Conservation (phyloP, 2,888 invertebrate genomes). For the Nephrotoma flavescens region DNA sequence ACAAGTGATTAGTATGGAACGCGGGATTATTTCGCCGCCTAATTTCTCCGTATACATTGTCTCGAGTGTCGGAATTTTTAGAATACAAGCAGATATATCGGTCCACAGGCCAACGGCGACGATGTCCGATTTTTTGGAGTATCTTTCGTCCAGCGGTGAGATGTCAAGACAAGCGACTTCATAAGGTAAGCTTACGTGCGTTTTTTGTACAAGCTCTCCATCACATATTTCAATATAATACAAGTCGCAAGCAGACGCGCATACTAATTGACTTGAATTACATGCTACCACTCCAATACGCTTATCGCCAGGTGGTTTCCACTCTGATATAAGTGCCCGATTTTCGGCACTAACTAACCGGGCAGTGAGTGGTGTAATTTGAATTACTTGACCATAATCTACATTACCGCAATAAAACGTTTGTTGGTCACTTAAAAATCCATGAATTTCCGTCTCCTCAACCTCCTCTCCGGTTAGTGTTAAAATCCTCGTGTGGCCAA, state of each 20-base stretch:
- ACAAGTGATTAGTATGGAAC: slow-evolving; percentile 87
- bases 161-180: slow-evolving; percentile 96
- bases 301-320: slow-evolving; percentile 54
- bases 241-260: slow-evolving; percentile 78
- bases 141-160: slow-evolving; percentile 54
- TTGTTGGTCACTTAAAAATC: slow-evolving; percentile 82
- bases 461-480: slow-evolving; percentile 90
- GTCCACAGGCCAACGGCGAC: slow-evolving; percentile 95
- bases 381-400: slow-evolving; percentile 54
- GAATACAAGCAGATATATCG: slow-evolving; percentile 81
- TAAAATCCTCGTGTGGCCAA: slow-evolving; percentile 89
- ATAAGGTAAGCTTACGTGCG: slow-evolving; percentile 64
- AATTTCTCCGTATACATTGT: slow-evolving; percentile 76
- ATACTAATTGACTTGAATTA: slow-evolving; percentile 58
- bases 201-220: slow-evolving; percentile 45
- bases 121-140: slow-evolving; percentile 44
- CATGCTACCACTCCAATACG: slow-evolving; percentile 82
- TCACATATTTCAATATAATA: slow-evolving; percentile 63
- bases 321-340: slow-evolving; percentile 51
- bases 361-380: slow-evolving; percentile 57
- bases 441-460: slow-evolving; percentile 89
- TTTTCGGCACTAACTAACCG: slow-evolving; percentile 53
- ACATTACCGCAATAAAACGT: slow-evolving; percentile 93
- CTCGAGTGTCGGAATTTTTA: slow-evolving; percentile 65
- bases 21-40: slow-evolving; percentile 91